Base-by-base conservation (phyloP, 1,140 invertebrate species). In the Saxidomus purpurata region DNA sequence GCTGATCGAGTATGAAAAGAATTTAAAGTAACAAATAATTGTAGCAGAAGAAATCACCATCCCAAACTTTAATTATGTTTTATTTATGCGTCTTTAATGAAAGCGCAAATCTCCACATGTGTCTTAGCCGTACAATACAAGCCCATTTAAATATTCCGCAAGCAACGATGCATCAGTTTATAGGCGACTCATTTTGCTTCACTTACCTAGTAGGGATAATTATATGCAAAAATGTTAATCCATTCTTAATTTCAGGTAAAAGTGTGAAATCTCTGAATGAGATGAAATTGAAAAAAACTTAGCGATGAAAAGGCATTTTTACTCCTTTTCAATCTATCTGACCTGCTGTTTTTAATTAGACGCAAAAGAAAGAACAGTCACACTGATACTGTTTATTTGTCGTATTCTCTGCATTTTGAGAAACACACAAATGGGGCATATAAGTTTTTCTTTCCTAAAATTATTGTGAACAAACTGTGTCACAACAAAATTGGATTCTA, bases 11-110 rank as follows among this genome's bases (percentile, higher is more conserved):
- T 79, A 77, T 87, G 63, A 77, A 77, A 59, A 43, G 74, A 76
- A 87, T 87, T 87, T 59, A 55, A 84, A 67, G 63, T 84, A 84
- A 84, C 63, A 71, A 84, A 36, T 76, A 47, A 87, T 36, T 63
- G 49, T 52, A 77, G 84, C 84, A 28, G 55, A 69, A 49, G 74
- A 55, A 61, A 76, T 43, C 84, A 76, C 84, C 74, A 11, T 87
- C 84, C 71, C 43, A 77, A 43, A 87, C 49, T 77, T 87, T 77
- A 87, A 87, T 87, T 87, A 87, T 77, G 84, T 87, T 87, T 87
- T 87, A 87, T 87, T 87, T 87, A 87, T 87, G 67, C 43, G 40
- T 55, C 22, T 79, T 87, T 87, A 79, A 87, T 87, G 84, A 87
- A 79, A 87, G 84, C 40, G 8, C 71, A 55, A 76, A 87, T 61